phyloP scores from a whole-genome alignment of 2,888 invertebrate species.

The Periphyllus acericola region DNA sequence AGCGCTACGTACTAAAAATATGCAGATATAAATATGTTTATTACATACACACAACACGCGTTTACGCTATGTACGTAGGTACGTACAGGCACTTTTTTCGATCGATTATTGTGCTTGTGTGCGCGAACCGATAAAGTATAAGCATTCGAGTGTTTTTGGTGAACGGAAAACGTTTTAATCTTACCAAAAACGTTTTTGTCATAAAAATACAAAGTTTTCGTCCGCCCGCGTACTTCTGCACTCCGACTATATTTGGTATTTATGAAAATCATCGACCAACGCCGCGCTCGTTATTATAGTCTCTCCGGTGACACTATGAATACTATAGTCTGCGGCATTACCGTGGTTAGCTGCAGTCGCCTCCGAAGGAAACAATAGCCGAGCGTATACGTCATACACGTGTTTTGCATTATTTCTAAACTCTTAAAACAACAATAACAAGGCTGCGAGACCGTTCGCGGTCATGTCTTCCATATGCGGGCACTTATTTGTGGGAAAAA shows the following conservation, averaged over 20 bases:
- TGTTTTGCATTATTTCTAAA: constrained; percentile 24
- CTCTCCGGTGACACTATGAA: neutral
- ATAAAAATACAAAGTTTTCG: constrained; percentile 14
- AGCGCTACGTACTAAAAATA: too few relatives aligned
- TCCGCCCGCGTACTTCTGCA: neutral
- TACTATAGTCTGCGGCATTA: neutral
- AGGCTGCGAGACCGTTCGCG: too few relatives aligned
- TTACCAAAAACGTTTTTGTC: constrained; percentile 28
- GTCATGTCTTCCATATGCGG: neutral
- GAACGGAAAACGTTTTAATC: constrained; percentile 24
- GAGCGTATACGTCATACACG: neutral
- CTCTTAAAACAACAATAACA: neutral
- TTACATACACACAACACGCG: too few relatives aligned
- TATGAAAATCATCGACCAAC: constrained; percentile 11
- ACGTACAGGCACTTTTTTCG: too few relatives aligned
- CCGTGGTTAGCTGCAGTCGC: too few relatives aligned
- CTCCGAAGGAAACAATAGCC: neutral
- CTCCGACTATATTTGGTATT: neutral
- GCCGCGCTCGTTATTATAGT: neutral
- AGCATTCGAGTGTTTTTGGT: neutral
- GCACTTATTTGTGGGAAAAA: neutral
- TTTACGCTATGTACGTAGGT: too few relatives aligned
- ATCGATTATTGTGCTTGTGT: neutral
- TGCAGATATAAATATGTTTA: too few relatives aligned
- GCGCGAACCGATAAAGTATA: neutral